Conservation (phyloP, 2,888 invertebrate species). For the Marronus borbonicus region DNA sequence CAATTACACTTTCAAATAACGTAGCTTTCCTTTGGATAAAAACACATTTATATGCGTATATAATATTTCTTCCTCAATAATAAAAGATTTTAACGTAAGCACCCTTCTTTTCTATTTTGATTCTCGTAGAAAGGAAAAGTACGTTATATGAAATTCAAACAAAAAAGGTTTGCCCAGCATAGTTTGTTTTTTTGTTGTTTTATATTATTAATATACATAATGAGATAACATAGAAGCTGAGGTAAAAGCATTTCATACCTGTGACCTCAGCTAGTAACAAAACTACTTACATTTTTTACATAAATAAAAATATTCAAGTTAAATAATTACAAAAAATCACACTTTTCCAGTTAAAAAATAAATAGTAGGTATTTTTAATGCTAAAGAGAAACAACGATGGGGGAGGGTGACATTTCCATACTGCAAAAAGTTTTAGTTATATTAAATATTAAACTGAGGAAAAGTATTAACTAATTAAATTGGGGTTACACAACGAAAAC, state of each 20-base stretch:
- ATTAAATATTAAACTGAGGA: too few relatives aligned
- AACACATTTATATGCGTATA: background rate
- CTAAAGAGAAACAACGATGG: conserved; percentile 35
- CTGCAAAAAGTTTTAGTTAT: background rate
- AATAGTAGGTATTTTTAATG: conserved; percentile 67
- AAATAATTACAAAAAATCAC: conserved; percentile 68
- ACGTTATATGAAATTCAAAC: background rate
- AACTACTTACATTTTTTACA: conserved; percentile 68
- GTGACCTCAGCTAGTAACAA: conserved; percentile 64
- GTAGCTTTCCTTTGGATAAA: conserved; percentile 2
- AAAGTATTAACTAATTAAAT: too few relatives aligned
- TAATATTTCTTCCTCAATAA: background rate
- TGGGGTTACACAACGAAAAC: background rate
- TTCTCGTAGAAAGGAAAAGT: conserved; percentile 11
- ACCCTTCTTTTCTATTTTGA: conserved; percentile 18
- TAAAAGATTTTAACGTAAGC: conserved; percentile 31
- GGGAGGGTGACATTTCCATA: background rate
- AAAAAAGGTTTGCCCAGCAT: conserved; percentile 52
- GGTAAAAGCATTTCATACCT: conserved; percentile 39
- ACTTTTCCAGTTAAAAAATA: conserved; percentile 69
- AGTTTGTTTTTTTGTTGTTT: conserved; percentile 52
- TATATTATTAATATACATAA: conserved; percentile 51
- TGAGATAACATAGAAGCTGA: conserved; percentile 62
- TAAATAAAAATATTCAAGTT: conserved; percentile 66
- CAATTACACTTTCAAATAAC: background rate